Evolutionary conservation across 2,113 vertebrate species (phyloP).

Genomic region (Benitochromis conjunctus): DNA sequence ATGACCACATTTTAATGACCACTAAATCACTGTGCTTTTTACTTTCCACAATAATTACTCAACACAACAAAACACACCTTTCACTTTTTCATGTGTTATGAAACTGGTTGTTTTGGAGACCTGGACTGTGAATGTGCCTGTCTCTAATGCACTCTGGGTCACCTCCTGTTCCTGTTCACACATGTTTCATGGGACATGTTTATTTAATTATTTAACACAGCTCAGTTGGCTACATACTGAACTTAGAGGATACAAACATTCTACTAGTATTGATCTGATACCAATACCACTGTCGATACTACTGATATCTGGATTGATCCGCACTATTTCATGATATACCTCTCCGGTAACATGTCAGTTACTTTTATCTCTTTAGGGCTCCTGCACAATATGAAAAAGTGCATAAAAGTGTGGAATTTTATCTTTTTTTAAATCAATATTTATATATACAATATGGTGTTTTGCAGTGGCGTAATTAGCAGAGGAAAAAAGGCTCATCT

Average conservation of each 20-base stretch:
- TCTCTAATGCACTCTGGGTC: neutral
- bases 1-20: neutral
- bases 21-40: neutral
- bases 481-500: neutral
- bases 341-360: neutral
- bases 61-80: neutral
- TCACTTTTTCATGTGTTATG: neutral
- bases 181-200: too few relatives aligned
- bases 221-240: too few relatives aligned
- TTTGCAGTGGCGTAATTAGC: neutral
- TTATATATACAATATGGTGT: neutral
- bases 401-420: neutral
- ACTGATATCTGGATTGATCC: too few relatives aligned
- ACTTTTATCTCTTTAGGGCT: neutral
- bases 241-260: too few relatives aligned
- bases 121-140: neutral
- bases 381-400: neutral
- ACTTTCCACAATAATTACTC: neutral
- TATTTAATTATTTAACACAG: too few relatives aligned
- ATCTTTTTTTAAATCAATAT: neutral
- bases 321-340: too few relatives aligned
- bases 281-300: too few relatives aligned
- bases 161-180: neutral
- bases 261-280: too few relatives aligned
- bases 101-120: neutral